phyloP scores from a whole-genome alignment of 2,113 vertebrate species.

The Mormoops blainvillei region DNA sequence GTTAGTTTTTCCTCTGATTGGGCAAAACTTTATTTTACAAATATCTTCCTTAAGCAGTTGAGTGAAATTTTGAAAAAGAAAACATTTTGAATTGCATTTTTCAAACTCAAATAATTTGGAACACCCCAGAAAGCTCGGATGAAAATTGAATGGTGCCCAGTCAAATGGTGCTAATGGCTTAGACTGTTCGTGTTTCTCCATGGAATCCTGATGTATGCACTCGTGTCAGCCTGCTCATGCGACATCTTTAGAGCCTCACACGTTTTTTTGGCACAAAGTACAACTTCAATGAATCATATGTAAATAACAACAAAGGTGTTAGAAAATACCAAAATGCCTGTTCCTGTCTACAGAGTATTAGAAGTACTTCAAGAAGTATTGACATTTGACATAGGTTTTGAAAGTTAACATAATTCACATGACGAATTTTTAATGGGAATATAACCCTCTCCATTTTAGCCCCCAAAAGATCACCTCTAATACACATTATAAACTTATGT shows the following conservation, averaged over 20 bases:
- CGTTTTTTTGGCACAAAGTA: neutral
- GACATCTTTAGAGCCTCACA: neutral
- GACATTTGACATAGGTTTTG: neutral
- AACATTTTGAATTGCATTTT: neutral
- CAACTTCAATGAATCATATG: neutral
- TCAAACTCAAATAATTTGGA: neutral
- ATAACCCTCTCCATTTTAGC: neutral
- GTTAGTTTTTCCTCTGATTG: neutral
- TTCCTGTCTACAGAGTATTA: neutral
- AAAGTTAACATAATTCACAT: neutral
- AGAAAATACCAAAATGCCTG: neutral
- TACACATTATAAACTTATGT: neutral
- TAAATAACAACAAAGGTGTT: neutral
- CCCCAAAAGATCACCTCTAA: neutral
- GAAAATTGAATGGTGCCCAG: neutral
- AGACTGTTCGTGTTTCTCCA: neutral
- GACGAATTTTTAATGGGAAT: neutral
- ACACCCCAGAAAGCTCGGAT: neutral
- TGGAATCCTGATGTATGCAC: accelerated
- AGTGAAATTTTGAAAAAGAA: neutral
- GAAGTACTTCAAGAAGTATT: neutral
- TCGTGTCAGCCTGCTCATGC: neutral
- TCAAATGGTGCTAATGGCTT: neutral
- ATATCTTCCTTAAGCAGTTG: neutral
- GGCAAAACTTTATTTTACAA: neutral